These are phyloP conservation scores for Pollenia griseotomentosa DNA, from an alignment of 2,888 invertebrate species.

Conservation along the genomic window DNA sequence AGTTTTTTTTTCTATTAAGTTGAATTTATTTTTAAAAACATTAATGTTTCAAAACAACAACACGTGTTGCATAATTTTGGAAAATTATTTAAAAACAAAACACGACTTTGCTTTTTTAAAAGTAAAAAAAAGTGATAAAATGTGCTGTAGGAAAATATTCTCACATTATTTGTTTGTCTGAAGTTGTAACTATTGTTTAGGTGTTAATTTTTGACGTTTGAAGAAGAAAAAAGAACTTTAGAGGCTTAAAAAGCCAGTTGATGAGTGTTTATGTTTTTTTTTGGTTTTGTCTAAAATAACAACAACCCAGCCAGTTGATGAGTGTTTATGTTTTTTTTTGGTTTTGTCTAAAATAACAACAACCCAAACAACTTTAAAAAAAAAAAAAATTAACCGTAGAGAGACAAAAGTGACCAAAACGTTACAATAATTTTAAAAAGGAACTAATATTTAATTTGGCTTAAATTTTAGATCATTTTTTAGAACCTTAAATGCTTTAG, in stretches of 20 bases:
- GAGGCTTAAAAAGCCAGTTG: slow-evolving; percentile 71
- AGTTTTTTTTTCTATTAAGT: not conserved
- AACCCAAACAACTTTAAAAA: slow-evolving; percentile 30
- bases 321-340: slow-evolving; percentile 65
- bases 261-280: slow-evolving; percentile 64
- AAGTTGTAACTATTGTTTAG: slow-evolving; percentile 49
- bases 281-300: slow-evolving; percentile 50
- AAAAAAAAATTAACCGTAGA: slow-evolving; percentile 41
- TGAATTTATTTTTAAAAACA: slow-evolving; percentile 33
- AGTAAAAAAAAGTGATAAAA: slow-evolving; percentile 56
- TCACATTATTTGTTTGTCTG: slow-evolving; percentile 53
- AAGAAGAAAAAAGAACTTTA: slow-evolving; percentile 15
- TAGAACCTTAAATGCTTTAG: no score
- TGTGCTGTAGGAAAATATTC: slow-evolving; percentile 48
- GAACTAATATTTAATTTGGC: no score
- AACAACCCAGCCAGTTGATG: slow-evolving; percentile 62
- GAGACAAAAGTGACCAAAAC: not conserved
- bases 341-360: slow-evolving; percentile 47
- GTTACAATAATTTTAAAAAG: not conserved
- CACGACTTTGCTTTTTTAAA: slow-evolving; percentile 67
- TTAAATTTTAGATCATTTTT: no score
- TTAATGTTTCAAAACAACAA: slow-evolving; percentile 59
- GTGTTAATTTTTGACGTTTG: slow-evolving; percentile 56
- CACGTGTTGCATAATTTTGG: slow-evolving; percentile 67
- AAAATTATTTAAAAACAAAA: slow-evolving; percentile 53